Evolutionary conservation across 2,888 invertebrate genomes (phyloP), one percentile per base, ranked within the genome.

Genomic region (Cosmia trapezina): DNA sequence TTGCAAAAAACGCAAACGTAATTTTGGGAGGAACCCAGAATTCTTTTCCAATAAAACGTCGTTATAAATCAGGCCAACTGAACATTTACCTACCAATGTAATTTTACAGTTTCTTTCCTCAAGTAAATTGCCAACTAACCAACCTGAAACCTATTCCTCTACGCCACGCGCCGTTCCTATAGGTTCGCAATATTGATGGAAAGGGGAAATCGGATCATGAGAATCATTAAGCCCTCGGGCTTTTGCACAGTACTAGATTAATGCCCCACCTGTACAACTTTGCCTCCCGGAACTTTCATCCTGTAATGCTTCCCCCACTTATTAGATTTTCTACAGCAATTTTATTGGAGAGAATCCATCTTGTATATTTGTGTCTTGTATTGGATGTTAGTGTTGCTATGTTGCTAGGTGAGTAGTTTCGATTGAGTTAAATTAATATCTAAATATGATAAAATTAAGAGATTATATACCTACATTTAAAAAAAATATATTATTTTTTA

Each of bases 321-420:
- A 86, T 85, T 86, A 83, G 80, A 85, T 86, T 85, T 80, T 78
- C 83, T 72, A 61, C 41, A 70, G 76, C 78, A 75, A 76, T 78
- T 76, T 76, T 73, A 73, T 78, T 76, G 60, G 19, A 59, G 53
- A 49, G 22, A 62, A 80, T 80, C 71, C 77, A 76, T 78, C 76
- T 81, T 65, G 66, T 49, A 43, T 54, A 54, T 77, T 63, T 57
- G 49, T 57, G 57, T 59, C n/a, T 37, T 59, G 19, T 70, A 59
- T 59, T 59, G 22, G n/a, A 19, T 65, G 28, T 14, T 54, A 4
- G 59, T 66, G 11, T 67, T 12, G 5, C 0, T 14, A 22, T 79
- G 14, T 45, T 22, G 6, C n/a, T 51, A 19, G 37, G 37, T 37
- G n/a, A n/a, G n/a, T n/a, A n/a, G n/a, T n/a, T n/a, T n/a, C 8